Evolutionary conservation across 2,888 invertebrate genomes (phyloP).

Genomic region (Leistus spinibarbis): DNA sequence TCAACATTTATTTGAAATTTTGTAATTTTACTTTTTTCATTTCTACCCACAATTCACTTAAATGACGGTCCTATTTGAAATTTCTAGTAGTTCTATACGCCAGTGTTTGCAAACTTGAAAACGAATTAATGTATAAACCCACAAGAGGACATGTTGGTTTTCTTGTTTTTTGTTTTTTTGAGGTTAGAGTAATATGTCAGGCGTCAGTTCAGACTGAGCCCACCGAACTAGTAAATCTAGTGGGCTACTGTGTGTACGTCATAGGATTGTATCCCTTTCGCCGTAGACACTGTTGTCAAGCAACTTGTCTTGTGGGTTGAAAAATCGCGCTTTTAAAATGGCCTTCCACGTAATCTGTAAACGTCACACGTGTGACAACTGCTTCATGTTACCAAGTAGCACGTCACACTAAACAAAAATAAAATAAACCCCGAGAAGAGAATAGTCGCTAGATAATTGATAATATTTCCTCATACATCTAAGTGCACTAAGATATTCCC

Average conservation of each 20-base stretch:
- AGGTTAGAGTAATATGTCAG: slow-evolving; percentile 20
- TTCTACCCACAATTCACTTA: no score
- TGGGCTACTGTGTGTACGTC: background rate
- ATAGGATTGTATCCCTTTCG: background rate
- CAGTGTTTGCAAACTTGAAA: background rate
- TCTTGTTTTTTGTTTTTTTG: background rate
- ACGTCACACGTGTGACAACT: slow-evolving; percentile 2
- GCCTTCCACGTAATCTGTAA: slow-evolving; percentile 9
- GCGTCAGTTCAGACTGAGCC: background rate
- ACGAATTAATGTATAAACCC: background rate
- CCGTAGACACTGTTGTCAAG: background rate
- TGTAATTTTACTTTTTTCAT: no score
- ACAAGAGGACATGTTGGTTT: background rate
- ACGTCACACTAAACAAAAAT: background rate
- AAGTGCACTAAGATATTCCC: background rate
- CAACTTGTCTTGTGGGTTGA: background rate
- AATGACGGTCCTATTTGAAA: no score
- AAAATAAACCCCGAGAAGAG: background rate
- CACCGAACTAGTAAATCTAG: background rate
- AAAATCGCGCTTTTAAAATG: slow-evolving; percentile 27
- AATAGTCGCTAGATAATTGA: background rate
- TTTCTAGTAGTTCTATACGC: no score
- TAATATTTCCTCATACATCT: background rate
- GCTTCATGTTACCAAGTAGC: background rate
- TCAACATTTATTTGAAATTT: no score